These are phyloP conservation scores for Halcyon smyrnensis DNA, from an alignment of 2,797 vertebrate species.

Conservation along the genomic window DNA sequence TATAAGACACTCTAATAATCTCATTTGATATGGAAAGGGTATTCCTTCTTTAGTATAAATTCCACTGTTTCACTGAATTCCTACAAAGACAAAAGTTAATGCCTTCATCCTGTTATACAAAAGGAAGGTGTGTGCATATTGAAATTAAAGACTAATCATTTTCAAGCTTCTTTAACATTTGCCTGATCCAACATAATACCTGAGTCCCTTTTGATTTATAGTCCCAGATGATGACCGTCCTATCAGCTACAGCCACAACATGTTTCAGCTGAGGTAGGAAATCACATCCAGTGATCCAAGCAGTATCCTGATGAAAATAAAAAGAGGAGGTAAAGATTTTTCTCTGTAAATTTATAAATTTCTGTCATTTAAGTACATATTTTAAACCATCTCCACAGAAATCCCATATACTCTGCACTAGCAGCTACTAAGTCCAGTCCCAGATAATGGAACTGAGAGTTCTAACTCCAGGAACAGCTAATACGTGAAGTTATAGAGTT, in stretches of 20 bases:
- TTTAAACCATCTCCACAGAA: background rate
- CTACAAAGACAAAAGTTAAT: background rate
- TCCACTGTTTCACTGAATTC: background rate
- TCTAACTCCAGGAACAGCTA: background rate
- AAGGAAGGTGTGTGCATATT: background rate
- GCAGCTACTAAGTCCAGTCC: background rate
- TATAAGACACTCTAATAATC: background rate
- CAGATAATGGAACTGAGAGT: background rate
- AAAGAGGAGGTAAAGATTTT: background rate
- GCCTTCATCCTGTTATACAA: background rate
- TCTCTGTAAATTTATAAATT: background rate
- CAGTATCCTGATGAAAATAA: constrained; percentile 68
- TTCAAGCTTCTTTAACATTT: background rate
- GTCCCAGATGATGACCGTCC: constrained; percentile 79
- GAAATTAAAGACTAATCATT: background rate
- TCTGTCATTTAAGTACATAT: background rate
- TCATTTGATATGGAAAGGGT: background rate
- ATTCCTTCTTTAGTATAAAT: background rate
- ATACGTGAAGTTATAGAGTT: background rate
- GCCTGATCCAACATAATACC: constrained; percentile 49
- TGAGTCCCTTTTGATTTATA: constrained; percentile 74
- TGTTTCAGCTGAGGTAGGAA: constrained; percentile 75
- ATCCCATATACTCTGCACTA: background rate
- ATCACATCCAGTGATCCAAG: constrained; percentile 79
- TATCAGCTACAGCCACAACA: constrained; percentile 77